Percentiles rank a stretch among this genome's conserved stretches.
phyloP scores from a whole-genome alignment of 2,888 invertebrate species.

The Sphinx pinastri region DNA sequence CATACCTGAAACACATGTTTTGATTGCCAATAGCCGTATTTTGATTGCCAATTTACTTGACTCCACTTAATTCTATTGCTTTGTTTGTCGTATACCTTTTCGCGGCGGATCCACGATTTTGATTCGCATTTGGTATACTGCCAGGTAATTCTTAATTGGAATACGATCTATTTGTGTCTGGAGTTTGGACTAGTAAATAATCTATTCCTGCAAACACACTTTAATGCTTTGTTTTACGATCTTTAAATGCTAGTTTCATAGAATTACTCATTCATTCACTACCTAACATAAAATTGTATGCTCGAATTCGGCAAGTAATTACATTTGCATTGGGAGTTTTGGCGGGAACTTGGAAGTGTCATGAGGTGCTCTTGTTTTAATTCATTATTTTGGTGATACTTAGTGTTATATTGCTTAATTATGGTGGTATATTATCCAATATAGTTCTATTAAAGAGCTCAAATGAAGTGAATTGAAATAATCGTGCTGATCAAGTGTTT shows the following conservation, averaged over 20 bases:
- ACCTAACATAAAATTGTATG: background rate
- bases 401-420: no score
- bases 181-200: constrained; percentile 27
- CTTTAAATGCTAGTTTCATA: background rate
- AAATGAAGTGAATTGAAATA: no score
- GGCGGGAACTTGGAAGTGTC: no score
- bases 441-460: no score
- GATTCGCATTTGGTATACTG: constrained; percentile 33
- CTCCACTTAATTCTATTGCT: constrained; percentile 27
- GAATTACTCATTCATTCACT: background rate
- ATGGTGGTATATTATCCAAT: no score
- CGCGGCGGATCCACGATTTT: constrained; percentile 26
- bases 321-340: no score
- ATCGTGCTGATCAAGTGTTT: no score
- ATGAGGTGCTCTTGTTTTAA: no score
- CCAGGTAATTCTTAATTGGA: constrained; percentile 33
- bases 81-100: constrained; percentile 29
- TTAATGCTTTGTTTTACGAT: background rate
- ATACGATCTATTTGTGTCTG: constrained; percentile 30
- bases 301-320: no score
- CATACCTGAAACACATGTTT: background rate
- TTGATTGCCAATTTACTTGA: background rate
- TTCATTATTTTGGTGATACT: no score
- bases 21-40: background rate
- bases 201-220: constrained; percentile 25